Evolutionary conservation across 2,113 vertebrate genomes (phyloP).

Genomic region (Heterotis niloticus): DNA sequence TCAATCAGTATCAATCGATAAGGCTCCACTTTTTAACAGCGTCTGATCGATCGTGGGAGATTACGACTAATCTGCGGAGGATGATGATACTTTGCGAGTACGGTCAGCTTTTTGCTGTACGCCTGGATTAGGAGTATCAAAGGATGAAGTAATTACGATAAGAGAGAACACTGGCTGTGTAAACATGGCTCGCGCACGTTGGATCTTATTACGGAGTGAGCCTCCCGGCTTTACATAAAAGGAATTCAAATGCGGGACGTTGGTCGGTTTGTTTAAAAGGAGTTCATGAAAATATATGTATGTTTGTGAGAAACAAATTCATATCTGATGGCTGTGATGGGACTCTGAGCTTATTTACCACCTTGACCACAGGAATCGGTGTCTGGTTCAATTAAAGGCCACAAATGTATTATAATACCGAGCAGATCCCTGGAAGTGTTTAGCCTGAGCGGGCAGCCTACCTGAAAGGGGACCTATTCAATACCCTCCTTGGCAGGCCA

Average conservation of each 20-base stretch:
- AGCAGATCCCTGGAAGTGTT: no score
- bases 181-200: slow-evolving; percentile 5
- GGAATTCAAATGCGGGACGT: not conserved
- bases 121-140: not conserved
- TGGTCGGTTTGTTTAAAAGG: no score
- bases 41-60: slow-evolving; percentile 8
- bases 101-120: not conserved
- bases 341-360: no score
- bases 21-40: not conserved
- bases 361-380: no score
- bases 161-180: slow-evolving; percentile 11
- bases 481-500: not conserved
- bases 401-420: no score
- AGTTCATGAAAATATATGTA: no score
- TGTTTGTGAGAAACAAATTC: no score
- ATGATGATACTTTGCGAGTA: not conserved
- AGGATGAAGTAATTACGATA: slow-evolving; percentile 13
- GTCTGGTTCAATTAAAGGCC: no score
- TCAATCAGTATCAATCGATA: slow-evolving; percentile 14
- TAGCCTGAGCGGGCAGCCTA: not conserved
- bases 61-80: slow-evolving; percentile 11
- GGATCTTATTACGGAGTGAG: slow-evolving; percentile 14
- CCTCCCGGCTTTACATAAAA: not conserved
- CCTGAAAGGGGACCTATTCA: not conserved
- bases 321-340: no score